phyloP scores from a whole-genome alignment of 2,113 vertebrate species.

The Nycticorax nycticorax region DNA sequence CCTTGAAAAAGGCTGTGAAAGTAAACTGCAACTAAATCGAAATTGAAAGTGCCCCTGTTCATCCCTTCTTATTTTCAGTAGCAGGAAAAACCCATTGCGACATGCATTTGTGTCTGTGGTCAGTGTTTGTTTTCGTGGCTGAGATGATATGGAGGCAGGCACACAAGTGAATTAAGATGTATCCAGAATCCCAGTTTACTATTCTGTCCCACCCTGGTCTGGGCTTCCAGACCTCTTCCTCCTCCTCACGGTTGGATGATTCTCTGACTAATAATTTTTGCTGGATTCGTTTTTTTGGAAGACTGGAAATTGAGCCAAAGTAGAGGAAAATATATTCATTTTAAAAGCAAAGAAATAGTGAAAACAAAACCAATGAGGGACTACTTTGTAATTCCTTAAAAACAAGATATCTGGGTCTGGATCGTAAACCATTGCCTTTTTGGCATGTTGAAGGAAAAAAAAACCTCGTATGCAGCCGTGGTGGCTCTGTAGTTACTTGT shows the following conservation, averaged over 20 bases:
- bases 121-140: neutral
- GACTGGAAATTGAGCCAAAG: neutral
- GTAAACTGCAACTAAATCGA: neutral
- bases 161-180: neutral
- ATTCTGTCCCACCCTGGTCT: neutral
- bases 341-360: neutral
- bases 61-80: neutral
- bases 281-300: neutral
- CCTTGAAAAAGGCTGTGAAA: neutral
- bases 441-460: neutral
- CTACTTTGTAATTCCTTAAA: neutral
- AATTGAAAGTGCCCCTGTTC: fast-evolving
- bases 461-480: neutral
- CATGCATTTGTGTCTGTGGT: fast-evolving
- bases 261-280: neutral
- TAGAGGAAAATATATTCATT: neutral
- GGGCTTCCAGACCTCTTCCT: neutral
- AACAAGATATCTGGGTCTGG: neutral
- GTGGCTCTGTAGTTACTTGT: neutral
- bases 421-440: neutral
- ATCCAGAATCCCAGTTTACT: neutral
- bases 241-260: neutral
- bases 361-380: neutral
- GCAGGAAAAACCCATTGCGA: neutral
- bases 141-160: neutral